Evolutionary conservation across 2,888 invertebrate genomes (phyloP), one percentile per base, ranked within the genome.

Genomic region (Lysandra coridon): DNA sequence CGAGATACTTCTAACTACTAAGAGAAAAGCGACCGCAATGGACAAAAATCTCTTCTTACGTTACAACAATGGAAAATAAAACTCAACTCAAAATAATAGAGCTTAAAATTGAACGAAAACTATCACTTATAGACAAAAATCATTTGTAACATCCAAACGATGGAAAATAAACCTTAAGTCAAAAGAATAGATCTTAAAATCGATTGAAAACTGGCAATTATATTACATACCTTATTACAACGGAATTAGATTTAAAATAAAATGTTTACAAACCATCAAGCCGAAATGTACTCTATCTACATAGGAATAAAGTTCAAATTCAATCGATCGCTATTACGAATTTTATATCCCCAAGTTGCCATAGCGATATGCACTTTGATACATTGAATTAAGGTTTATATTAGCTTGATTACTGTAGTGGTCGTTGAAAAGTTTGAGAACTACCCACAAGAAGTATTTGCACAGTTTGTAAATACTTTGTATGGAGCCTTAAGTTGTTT

Each of bases 401-500:
- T 33, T 69, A 1, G 17, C 33, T 69, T 17, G 33, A 12, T 14
- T 2, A 10, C 5, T 37, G 5, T 30, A 33, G 7, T 37, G 69
- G 33, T 37, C 33, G 69, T 69, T 69, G 69, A 69, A 69, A 69
- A 69, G 12, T 69, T 69, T 37, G 33, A 69, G 14, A 69, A 69
- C 33, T 69, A 69, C 69, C 69, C 69, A 2, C 69, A 69, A 69
- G 69, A 69, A 69, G 69, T 33, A 69, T 69, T 69, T 23, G 69
- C 69, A 5, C 6, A 37, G 69, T 69, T 69, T 33, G 69, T 37
- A 37, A 69, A 69, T 69, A 69, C 69, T 69, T 69, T 69, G 69
- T 69, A 37, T 69, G 69, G 69, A 69, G 4, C 14, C 30, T 69
- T 69, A 33, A 69, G 69, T 69, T 30, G 64, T 30, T 64, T 64